Evolutionary conservation across 2,888 invertebrate genomes (phyloP).

Genomic region (Spicauda simplicius): DNA sequence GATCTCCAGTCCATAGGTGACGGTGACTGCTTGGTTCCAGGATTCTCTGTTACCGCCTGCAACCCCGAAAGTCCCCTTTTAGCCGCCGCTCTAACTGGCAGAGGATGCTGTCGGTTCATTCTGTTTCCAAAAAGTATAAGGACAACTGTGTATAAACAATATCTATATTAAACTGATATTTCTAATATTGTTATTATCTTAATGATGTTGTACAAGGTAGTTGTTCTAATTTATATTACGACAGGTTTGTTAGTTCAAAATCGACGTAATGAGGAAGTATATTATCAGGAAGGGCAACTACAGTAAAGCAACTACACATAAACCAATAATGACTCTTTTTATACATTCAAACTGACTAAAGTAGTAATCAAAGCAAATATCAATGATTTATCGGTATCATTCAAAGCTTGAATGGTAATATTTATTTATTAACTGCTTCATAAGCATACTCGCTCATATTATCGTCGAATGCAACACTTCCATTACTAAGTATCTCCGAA

Average conservation of each 20-base stretch:
- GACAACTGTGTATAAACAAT: no score
- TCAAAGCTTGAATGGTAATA: slow-evolving; percentile 29
- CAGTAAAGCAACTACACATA: slow-evolving; percentile 7
- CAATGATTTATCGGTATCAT: slow-evolving; percentile 33
- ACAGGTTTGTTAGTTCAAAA: not conserved
- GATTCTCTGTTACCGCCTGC: no score
- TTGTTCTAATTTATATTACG: slow-evolving; percentile 5
- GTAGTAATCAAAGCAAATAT: slow-evolving; percentile 35
- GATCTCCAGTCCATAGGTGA: no score
- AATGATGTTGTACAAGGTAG: not conserved
- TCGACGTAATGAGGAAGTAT: slow-evolving; percentile 17
- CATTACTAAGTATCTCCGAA: slow-evolving; percentile 47
- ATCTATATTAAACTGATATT: not conserved
- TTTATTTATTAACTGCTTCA: slow-evolving; percentile 40
- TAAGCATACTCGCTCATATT: slow-evolving; percentile 47
- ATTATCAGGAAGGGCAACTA: slow-evolving; percentile 17
- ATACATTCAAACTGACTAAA: slow-evolving; percentile 26
- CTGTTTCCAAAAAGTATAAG: no score
- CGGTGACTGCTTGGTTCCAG: no score
- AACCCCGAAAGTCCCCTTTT: no score
- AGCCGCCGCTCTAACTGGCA: no score
- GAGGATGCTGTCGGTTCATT: no score
- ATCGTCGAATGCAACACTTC: slow-evolving; percentile 56
- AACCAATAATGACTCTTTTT: slow-evolving; percentile 19
- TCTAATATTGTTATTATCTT: not conserved